A percentile compares a stretch with the other conserved stretches of the same genome.
These are phyloP conservation scores for Yponomeuta cagnagella DNA, from an alignment of 2,888 invertebrate genomes.

Conservation along the genomic window DNA sequence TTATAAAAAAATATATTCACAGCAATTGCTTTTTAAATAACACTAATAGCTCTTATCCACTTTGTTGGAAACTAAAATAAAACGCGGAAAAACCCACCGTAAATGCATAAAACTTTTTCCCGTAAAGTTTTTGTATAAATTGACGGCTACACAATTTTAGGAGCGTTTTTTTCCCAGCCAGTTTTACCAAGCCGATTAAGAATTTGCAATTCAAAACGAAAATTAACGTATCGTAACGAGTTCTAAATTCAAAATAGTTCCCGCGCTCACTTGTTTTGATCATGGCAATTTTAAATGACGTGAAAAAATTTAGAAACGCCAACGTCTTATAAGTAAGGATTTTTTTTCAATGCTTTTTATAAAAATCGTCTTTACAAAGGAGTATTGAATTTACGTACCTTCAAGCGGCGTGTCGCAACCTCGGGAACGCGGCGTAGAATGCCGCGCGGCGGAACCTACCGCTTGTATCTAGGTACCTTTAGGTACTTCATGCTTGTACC, in stretches of 20 bases:
- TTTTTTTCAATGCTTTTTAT: not conserved
- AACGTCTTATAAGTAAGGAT: not conserved
- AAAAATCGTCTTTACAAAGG: not conserved
- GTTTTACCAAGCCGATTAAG: not conserved
- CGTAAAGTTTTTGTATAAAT: not conserved
- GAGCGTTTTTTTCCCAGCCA: not conserved
- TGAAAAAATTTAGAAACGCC: not conserved
- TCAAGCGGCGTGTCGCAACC: slow-evolving; percentile 39
- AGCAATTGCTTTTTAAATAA: not conserved
- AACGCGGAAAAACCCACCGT: not conserved
- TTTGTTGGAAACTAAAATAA: not conserved
- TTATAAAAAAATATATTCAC: no score
- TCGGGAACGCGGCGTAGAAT: slow-evolving; percentile 45
- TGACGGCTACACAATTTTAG: not conserved
- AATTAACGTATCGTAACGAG: not conserved
- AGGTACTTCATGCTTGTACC: not conserved
- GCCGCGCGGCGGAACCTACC: slow-evolving; percentile 43
- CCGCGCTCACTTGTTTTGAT: not conserved
- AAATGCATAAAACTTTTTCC: not conserved
- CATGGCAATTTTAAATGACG: not conserved
- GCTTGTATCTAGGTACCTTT: not conserved
- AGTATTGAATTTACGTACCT: slow-evolving; percentile 24
- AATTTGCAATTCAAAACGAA: not conserved
- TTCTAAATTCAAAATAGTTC: slow-evolving; percentile 2
- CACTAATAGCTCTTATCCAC: not conserved